Base-by-base conservation (phyloP, 2,888 invertebrate genomes). In the Trypoxylon attenuatum region DNA sequence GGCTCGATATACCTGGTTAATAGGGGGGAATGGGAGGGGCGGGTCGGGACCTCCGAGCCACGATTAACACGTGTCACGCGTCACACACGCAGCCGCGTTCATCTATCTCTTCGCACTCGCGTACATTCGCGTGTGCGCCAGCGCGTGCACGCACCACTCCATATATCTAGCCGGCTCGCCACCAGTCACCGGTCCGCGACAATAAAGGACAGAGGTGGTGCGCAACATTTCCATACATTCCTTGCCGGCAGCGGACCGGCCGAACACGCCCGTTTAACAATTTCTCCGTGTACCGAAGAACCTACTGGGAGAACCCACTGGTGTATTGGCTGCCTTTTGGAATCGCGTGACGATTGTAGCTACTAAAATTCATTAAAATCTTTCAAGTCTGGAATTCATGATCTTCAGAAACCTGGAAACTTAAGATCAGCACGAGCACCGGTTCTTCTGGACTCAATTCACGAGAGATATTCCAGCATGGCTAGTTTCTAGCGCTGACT, bases 201-300 rank as follows among this genome's bases (percentile, higher is more conserved):
- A 84, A 84, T 82, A 80, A 83, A 81, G 78, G 80, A 80, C 78
- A 79, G 73, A 76, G 76, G 74, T 74, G 74, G 73, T 76, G 73
- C 76, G 76, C 73, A 76, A 76, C 77, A 78, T 85, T 84, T 85
- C 79, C 84, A 82, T 82, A 78, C 85, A 84, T 85, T 85, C 85
- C 82, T 76, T 69, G 71, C 66, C 71, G 73, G 74, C 78, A 75
- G 76, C 78, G 70, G 77, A 74, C 74, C 75, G n/a, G n/a, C n/a
- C 33, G n/a, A 13, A 5, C 33, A 33, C 33, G 76, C 79, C 81
- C 84, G 83, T 85, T 85, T 82, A 77, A 83, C 79, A 85, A 83
- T 83, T 84, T 83, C 81, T 81, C 71, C n/a, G n/a, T n/a, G n/a
- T n/a, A n/a, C n/a, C n/a, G n/a, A n/a, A n/a, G n/a, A n/a, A n/a